phyloP scores from a whole-genome alignment of 2,113 vertebrate species.

The Ptychochromis oligacanthus region DNA sequence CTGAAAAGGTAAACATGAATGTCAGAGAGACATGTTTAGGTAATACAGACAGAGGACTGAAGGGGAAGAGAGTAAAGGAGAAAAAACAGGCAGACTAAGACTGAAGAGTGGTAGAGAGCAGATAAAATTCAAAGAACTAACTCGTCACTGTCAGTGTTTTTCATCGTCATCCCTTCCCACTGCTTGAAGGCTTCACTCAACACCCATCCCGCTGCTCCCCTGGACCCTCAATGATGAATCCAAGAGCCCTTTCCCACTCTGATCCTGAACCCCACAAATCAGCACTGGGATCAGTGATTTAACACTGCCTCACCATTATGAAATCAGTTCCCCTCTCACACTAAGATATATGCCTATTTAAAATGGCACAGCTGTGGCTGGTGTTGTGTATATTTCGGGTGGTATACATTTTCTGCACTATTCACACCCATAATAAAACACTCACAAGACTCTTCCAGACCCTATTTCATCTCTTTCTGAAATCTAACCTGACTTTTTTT shows the following conservation, averaged over 20 bases:
- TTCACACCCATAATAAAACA: conserved; percentile 2
- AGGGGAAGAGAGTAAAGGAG: neutral
- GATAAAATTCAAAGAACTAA: conserved; percentile 29
- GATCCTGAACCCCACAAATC: conserved; percentile 21
- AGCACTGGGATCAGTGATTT: conserved; percentile 24
- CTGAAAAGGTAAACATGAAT: conserved; percentile 87
- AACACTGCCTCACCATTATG: conserved; percentile 28
- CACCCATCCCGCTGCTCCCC: conserved; percentile 7
- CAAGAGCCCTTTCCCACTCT: neutral
- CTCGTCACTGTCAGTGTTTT: conserved; percentile 30
- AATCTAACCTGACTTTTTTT: conserved; percentile 19
- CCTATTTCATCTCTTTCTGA: neutral
- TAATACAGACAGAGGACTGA: neutral
- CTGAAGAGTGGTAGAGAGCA: neutral
- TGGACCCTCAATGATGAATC: conserved; percentile 3
- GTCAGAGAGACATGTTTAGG: conserved; percentile 3
- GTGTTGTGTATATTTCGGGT: neutral
- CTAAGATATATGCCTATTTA: conserved; percentile 5
- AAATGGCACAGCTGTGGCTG: conserved; percentile 14
- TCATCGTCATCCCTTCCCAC: conserved; percentile 12
- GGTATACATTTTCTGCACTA: neutral
- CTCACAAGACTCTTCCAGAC: neutral
- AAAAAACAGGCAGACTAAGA: neutral
- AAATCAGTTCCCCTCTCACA: conserved; percentile 34
- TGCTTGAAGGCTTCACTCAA: conserved; percentile 50